phyloP scores from a whole-genome alignment of 2,113 vertebrate genomes.

The Forbesichthys papilliferus region DNA sequence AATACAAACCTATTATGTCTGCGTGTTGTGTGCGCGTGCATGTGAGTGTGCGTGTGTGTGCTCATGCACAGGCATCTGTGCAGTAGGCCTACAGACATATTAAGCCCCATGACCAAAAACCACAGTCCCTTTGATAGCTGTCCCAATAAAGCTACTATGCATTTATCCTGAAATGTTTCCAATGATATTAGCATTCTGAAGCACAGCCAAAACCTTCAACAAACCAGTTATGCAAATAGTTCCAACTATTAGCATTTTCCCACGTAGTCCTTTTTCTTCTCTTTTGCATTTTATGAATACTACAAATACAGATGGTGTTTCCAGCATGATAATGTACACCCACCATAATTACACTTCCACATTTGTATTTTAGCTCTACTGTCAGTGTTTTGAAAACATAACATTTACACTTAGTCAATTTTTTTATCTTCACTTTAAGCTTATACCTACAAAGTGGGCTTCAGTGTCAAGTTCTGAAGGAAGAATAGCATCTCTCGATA shows the following conservation, averaged over 20 bases:
- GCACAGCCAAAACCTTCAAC: not conserved
- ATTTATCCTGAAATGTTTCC: constrained; percentile 33
- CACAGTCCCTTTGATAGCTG: constrained; percentile 27
- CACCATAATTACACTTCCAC: not conserved
- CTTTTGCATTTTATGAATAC: constrained; percentile 3
- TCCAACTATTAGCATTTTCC: constrained; percentile 14
- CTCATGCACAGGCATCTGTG: no score
- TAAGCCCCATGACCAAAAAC: constrained; percentile 1
- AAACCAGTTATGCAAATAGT: constrained; percentile 33
- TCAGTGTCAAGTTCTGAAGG: not conserved
- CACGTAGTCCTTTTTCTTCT: constrained; percentile 11
- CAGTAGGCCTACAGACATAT: no score
- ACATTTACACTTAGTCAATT: not conserved
- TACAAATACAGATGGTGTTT: constrained; percentile 17
- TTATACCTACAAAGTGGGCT: not conserved
- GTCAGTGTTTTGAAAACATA: not conserved
- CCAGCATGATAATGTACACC: constrained; percentile 5
- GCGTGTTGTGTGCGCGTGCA: no score
- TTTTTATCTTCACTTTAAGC: not conserved
- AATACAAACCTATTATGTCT: constrained; percentile 9
- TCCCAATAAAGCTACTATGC: constrained; percentile 44
- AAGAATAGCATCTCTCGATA: not conserved
- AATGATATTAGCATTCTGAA: constrained; percentile 23
- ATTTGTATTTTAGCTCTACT: not conserved
- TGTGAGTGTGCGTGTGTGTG: no score